Evolutionary conservation across 1,140 invertebrate species (phyloP), one percentile per base, ranked within the genome.

Genomic region (Fopius arisanus): DNA sequence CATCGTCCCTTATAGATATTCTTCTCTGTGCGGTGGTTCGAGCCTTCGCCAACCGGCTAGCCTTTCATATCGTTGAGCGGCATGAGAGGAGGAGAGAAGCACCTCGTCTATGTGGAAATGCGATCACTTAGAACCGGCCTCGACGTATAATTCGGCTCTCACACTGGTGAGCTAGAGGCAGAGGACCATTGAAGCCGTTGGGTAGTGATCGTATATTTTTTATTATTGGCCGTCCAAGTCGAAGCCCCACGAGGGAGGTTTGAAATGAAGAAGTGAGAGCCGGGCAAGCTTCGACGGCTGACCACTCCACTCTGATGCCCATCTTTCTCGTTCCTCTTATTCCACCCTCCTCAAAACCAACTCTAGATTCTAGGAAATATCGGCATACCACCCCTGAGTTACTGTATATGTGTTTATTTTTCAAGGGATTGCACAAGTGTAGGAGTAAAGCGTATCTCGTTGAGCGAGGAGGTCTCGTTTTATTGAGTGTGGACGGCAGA

Each of bases 71-170:
- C 78, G 77, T 77, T 70, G 14, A 21, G 23, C 16, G 65, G 62
- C 19, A 6, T 59, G 66, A 66, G 40, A 16, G 29, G 59, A 29
- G 66, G 40, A 19, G 67, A 71, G 70, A 67, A 77, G 75, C 78
- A 85, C 78, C 85, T 88, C 85, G 86, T 88, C 84, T 87, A 88
- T 88, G 86, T 88, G 86, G 81, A 87, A 87, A 88, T 88, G 82
- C 81, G 85, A 86, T 87, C 84, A 82, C 84, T 87, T 87, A 87
- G 82, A 86, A 82, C 77, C 82, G 79, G 79, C 79, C 80, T 82
- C 82, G 82, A 83, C 77, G 84, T 85, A 86, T 87, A 86, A 86
- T 85, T 85, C 78, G 79, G 72, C 74, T 72, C 75, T 76, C 66
- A 67, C 70, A 74, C 77, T 75, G 68, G 63, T 71, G 66, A 19